phyloP scores from a whole-genome alignment of 2,797 vertebrate species.

The Apogon talboti region DNA sequence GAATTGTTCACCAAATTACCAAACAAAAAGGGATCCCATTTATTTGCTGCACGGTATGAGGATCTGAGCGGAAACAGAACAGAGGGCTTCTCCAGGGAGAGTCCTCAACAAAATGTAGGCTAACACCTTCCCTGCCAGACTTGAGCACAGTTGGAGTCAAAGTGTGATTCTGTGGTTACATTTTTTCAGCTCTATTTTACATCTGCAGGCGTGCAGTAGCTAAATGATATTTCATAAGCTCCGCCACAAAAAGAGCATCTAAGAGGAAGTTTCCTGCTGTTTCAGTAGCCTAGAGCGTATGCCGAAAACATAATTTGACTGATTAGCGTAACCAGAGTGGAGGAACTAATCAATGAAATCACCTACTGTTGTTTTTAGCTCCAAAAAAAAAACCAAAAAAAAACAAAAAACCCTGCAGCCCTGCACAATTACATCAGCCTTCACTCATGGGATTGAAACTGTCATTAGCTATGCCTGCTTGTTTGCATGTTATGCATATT shows the following conservation, averaged over 20 bases:
- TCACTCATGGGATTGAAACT: constrained; percentile 13
- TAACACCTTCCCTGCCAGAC: constrained; percentile 22
- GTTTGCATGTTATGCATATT: constrained; percentile 17
- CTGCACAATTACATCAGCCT: constrained; percentile 8
- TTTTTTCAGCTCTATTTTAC: constrained; percentile 13
- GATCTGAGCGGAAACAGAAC: constrained; percentile 27
- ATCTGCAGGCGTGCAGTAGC: constrained; percentile 39
- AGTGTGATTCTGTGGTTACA: constrained; percentile 29
- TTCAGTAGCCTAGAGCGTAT: constrained; percentile 26
- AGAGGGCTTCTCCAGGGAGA: constrained; percentile 14
- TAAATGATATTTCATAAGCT: constrained; percentile 27
- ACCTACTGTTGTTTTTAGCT: constrained; percentile 41
- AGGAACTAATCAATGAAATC: constrained; percentile 56
- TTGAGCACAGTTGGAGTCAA: constrained; percentile 14
- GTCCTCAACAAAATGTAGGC: constrained; percentile 31
- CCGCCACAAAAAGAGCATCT: constrained; percentile 21
- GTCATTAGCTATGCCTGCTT: constrained; percentile 21
- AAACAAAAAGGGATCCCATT: not conserved
- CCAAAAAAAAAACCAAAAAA: not conserved
- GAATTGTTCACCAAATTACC: constrained; percentile 18
- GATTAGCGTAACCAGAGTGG: constrained; percentile 49
- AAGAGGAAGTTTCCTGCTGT: constrained; percentile 36
- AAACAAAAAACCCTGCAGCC: not conserved
- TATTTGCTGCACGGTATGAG: constrained; percentile 21
- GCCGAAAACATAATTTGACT: constrained; percentile 39